Base-by-base conservation (phyloP, 2,888 invertebrate species). In the Marasmarcha lunaedactyla region DNA sequence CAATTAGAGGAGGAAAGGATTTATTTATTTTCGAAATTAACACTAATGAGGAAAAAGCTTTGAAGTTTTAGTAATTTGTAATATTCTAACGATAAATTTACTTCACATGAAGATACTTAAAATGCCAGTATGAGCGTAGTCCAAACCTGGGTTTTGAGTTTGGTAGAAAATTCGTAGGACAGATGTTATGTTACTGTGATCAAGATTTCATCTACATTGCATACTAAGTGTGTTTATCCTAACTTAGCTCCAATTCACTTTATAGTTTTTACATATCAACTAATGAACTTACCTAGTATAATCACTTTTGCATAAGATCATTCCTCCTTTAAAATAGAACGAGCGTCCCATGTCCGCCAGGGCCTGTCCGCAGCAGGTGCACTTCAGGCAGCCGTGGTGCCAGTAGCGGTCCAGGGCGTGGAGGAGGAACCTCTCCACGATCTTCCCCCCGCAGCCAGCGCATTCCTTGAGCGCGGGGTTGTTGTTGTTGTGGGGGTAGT, bases 321-420 rank as follows among this genome's bases (percentile, higher is more conserved):
- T 94, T 59, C 94, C 94, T 49, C 92, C 90, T 85, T 93, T 93
- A 77, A 93, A 92, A 85, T 93, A 97, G 86, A 96, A 97, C 63
- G 95, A 93, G 50, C 90, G 87, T 48, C 95, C 95, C 74, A 96
- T 90, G 72, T 97, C 96, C 60, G 94, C 95, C 54, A 97, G 87
- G 70, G 91, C 91, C 51, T 92, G 91, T 51, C 90, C 90, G 77
- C 97, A 97, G 81, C 91, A 93, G 65, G 93, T 89, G 86, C 97
- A 97, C 85, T 96, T 97, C 61, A 97, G 88, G 78, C 97, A 97
- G 57, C 91, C 89, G 85, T 95, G 94, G 85, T 97, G 97, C 97
- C 97, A 97, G 84, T 94, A 96, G 73, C 95, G 87, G 86, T 97
- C 96, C 71, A 96, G 86, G 55, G 96, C 95, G 83, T 93, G 92